Evolutionary conservation across 2,888 invertebrate genomes (phyloP).

Genomic region (Bimastos eiseni): DNA sequence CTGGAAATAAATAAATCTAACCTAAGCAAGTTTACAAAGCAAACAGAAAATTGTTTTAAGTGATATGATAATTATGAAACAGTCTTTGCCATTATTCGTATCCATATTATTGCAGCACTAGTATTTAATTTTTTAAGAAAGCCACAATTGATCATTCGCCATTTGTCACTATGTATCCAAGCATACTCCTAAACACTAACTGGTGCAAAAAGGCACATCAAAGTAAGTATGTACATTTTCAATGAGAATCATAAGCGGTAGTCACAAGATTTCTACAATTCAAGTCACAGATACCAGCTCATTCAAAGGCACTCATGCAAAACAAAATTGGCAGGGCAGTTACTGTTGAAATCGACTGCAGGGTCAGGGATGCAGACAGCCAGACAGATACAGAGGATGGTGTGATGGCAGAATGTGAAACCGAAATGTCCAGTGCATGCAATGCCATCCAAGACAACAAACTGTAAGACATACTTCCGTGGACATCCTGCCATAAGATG

Average conservation of each 20-base stretch:
- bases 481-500: background rate
- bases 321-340: too few species aligned
- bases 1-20: background rate
- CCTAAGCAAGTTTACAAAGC: background rate
- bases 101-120: background rate
- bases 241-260: too few species aligned
- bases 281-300: too few species aligned
- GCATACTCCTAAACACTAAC: background rate
- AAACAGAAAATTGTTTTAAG: background rate
- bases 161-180: background rate
- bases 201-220: background rate
- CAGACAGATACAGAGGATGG: too few species aligned
- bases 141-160: background rate
- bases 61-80: background rate
- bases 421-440: background rate
- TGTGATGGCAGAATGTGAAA: too few species aligned
- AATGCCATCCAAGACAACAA: background rate
- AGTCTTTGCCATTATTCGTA: background rate
- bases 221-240: background rate
- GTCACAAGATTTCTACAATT: too few species aligned
- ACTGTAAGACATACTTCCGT: background rate
- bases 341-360: too few species aligned
- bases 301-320: too few species aligned
- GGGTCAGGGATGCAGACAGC: too few species aligned
- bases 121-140: background rate